Evolutionary conservation across 2,797 vertebrate genomes (phyloP), one percentile per base, ranked within the genome.

Genomic region (Gastrophryne carolinensis): DNA sequence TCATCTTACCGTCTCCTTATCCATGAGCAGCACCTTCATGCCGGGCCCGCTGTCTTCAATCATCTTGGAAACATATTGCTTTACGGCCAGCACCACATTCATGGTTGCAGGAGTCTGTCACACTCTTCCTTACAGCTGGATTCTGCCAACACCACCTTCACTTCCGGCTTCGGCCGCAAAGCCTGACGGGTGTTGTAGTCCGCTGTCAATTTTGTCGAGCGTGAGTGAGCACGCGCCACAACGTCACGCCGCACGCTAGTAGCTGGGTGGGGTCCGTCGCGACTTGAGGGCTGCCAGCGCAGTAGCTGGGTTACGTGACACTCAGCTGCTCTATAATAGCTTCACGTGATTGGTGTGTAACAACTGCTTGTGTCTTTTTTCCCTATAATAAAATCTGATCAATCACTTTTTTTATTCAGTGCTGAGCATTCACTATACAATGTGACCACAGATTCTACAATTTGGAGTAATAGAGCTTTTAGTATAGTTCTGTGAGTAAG

Each of bases 11-110:
- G 96, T 98, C 84, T 98, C 96, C 67, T 91, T 91, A 82, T 98
- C 97, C 96, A 98, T 98, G 53, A 98, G 90, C 78, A 98, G 88
- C 1, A 98, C 94, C 83, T 98, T 98, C 97, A 98, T 98, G 5
- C 96, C 96, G 0, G 97, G 89, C 1, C 97, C 97, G 83, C 95
- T 97, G 92, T 88, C 95, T 83, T 98, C 96, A 79, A 98, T 97
- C 96, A 98, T 98, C 82, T 93, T 96, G 72, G 94, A 93, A 80
- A 98, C 82, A 81, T 98, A 98, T 79, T 98, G 95, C 81, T 96
- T 97, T 53, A 98, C 96, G 0, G 96, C 97, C 34, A 97, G 87
- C 53, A 94, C 96, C 82, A 96, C 95, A 80, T 98, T 98, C 97
- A 98, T 98, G 82, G 57, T 83, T 82, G 24, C 85, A n/a, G n/a